Evolutionary conservation across 2,797 vertebrate genomes (phyloP).

Genomic region (Pangasius macronema): DNA sequence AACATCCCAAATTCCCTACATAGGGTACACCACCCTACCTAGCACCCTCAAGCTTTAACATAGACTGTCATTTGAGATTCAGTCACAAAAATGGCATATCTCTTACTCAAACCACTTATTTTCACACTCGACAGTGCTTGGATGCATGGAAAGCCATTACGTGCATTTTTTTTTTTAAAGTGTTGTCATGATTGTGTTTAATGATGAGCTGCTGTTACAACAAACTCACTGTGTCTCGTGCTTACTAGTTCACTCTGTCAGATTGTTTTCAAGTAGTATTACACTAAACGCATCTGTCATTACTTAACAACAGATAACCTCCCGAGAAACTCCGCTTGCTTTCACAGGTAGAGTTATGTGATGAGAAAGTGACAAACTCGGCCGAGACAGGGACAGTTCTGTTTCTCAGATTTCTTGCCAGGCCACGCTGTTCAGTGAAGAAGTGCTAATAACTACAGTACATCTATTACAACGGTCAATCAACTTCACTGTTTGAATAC

Average conservation of each 20-base stretch:
- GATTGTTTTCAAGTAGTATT: not conserved
- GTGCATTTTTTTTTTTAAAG: not conserved
- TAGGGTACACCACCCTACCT: not conserved
- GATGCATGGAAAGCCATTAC: not conserved
- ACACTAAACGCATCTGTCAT: not conserved
- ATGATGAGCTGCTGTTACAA: not conserved
- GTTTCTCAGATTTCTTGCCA: not conserved
- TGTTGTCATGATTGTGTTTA: not conserved
- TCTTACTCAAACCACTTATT: not conserved
- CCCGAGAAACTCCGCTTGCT: not conserved
- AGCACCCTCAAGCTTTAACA: not conserved
- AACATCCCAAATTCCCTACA: constrained; percentile 10
- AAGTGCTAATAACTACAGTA: not conserved
- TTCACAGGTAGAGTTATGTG: not conserved
- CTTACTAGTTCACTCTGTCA: not conserved
- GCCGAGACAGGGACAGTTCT: not conserved
- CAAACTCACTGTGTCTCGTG: not conserved
- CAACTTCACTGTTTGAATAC: not conserved
- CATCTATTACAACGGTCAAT: not conserved
- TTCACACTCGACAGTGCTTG: not conserved
- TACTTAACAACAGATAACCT: not conserved
- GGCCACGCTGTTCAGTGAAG: not conserved
- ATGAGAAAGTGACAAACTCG: not conserved
- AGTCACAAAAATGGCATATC: not conserved
- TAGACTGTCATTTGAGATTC: not conserved